Conservation (phyloP, 2,113 vertebrate genomes). For the Spheniscus mendiculus region DNA sequence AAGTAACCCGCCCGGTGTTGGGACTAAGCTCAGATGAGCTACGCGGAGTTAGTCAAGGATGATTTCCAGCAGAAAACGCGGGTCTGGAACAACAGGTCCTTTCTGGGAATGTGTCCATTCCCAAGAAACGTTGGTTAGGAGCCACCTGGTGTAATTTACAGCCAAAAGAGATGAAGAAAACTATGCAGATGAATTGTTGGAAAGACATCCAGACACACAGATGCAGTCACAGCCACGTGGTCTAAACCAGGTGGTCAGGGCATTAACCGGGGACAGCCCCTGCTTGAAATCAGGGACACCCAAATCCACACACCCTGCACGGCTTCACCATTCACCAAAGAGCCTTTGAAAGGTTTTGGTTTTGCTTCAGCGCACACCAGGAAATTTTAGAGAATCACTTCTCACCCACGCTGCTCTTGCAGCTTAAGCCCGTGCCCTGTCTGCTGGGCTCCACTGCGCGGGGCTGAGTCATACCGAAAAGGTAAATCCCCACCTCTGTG, state of each 20-base stretch:
- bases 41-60: not conserved
- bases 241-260: not conserved
- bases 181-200: not conserved
- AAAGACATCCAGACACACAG: not conserved
- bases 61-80: not conserved
- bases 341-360: not conserved
- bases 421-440: not conserved
- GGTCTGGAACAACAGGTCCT: not conserved
- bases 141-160: not conserved
- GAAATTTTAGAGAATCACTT: not conserved
- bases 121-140: not conserved
- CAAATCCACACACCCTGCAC: not conserved
- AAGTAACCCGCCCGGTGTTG: accelerated
- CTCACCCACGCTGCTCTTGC: not conserved
- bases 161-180: not conserved
- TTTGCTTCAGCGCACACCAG: not conserved
- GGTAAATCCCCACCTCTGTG: not conserved
- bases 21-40: not conserved
- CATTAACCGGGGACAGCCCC: not conserved
- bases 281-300: not conserved
- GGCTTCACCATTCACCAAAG: not conserved
- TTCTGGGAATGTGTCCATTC: not conserved
- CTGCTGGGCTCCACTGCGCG: not conserved
- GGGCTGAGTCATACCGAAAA: not conserved
- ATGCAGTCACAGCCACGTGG: not conserved